Base-by-base conservation (phyloP, 2,113 vertebrate species). In the Pteropus alecto region DNA sequence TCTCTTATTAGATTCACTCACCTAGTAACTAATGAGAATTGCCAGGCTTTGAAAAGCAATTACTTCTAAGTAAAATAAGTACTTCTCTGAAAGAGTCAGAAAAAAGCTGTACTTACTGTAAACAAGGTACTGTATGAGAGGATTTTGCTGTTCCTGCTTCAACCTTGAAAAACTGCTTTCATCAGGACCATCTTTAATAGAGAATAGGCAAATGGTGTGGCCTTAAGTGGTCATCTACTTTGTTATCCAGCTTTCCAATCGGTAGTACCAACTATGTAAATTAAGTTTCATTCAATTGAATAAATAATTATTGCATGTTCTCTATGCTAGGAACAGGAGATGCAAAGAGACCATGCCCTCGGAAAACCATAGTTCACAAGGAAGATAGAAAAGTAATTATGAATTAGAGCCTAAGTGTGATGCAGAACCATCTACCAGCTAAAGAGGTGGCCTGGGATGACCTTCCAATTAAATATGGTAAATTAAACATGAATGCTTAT, bases 31-130 rank as follows among this genome's bases (percentile, higher is more conserved):
- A 96, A 97, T 68, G 79, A 97, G 96, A 92, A 56, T 68, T 58
- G 67, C 81, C 85, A 95, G 90, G 22, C 84, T 97, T 88, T 96
- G 74, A 88, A 97, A 96, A 96, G 95, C 87, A 97, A 94, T 97
- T 93, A 88, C 81, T 96, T 97, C 90, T 95, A 76, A 96, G 94
- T 94, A 95, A 97, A 97, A 94, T 22, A 90, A 63, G 92, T 22
- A 84, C 46, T 92, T 97, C 83, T 92, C 92, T 87, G 92, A 88
- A 93, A 77, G 46, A 94, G 54, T 48, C 56, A 13, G 68, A 28
- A 58, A 96, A 95, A 95, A 61, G 63, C 60, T 41, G 78, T 21
- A 73, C 38, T 3, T 28, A 35, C 68, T 38, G 28, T 95, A 94
- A 95, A 90, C 71, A 92, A 92, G 74, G 71, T 58, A 38, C 79